Evolutionary conservation across 2,113 vertebrate species (phyloP).

Genomic region (Phrynocephalus versicolor): DNA sequence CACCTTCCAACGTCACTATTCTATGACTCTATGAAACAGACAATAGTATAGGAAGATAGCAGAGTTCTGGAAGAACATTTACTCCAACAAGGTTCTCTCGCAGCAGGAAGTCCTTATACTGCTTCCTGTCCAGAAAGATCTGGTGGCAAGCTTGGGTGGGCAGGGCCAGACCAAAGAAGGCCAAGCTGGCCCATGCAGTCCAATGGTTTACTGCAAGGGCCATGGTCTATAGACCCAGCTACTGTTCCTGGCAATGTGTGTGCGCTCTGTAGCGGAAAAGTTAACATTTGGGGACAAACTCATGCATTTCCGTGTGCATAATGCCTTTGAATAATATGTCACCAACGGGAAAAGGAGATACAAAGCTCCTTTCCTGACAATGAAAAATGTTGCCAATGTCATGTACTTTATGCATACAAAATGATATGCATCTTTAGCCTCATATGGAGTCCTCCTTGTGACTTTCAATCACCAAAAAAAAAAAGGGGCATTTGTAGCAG

Average conservation of each 20-base stretch:
- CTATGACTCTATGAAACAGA: too few relatives aligned
- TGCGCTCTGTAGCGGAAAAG: background rate
- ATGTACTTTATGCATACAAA: too few relatives aligned
- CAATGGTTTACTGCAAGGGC: background rate
- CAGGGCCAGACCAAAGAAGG: too few relatives aligned
- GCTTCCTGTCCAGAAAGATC: background rate
- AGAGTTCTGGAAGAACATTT: background rate
- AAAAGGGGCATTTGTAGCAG: background rate
- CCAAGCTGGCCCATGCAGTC: background rate
- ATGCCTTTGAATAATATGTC: background rate
- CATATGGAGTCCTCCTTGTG: background rate
- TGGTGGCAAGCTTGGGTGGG: background rate
- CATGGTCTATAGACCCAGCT: background rate
- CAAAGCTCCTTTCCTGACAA: too few relatives aligned
- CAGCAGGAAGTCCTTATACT: background rate
- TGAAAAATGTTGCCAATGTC: too few relatives aligned
- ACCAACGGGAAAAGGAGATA: background rate
- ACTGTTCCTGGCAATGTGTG: background rate
- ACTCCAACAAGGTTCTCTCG: too few relatives aligned
- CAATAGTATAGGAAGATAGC: background rate
- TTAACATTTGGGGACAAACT: background rate
- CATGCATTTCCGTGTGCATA: background rate
- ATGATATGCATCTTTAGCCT: too few relatives aligned
- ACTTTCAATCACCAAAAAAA: background rate
- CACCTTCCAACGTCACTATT: too few relatives aligned